phyloP scores from a whole-genome alignment of 2,797 vertebrate genomes.

The Enoplosus armatus region DNA sequence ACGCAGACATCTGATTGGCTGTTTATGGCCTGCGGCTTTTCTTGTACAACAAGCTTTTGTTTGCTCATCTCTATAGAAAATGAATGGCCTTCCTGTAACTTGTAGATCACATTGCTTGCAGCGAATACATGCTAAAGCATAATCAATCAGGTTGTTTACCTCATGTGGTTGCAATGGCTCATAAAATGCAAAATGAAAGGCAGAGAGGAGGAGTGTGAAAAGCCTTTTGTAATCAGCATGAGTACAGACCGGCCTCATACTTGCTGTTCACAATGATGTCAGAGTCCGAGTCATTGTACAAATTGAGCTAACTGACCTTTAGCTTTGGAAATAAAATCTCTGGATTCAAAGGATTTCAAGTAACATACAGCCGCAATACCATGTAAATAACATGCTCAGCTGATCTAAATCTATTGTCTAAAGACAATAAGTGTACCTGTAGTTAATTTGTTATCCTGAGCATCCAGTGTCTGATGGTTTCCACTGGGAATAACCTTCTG shows the following conservation, averaged over 20 bases:
- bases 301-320: not conserved
- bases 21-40: not conserved
- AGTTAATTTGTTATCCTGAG: not conserved
- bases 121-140: not conserved
- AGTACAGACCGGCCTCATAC: conserved; percentile 9
- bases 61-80: not conserved
- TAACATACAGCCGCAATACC: not conserved
- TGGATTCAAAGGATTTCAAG: not conserved
- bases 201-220: not conserved
- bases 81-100: not conserved
- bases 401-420: no score
- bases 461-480: not conserved
- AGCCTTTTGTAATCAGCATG: conserved; percentile 17
- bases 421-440: not conserved
- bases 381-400: not conserved
- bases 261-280: conserved; percentile 1
- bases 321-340: not conserved
- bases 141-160: conserved; percentile 13
- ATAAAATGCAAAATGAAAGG: conserved; percentile 11
- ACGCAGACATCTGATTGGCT: not conserved
- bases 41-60: conserved; percentile 1
- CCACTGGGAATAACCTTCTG: not conserved
- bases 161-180: not conserved
- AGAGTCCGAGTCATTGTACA: not conserved
- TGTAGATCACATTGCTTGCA: not conserved